Evolutionary conservation across 92 coral and sea anemone species (phyloP).

Genomic region (Montipora capitata): DNA sequence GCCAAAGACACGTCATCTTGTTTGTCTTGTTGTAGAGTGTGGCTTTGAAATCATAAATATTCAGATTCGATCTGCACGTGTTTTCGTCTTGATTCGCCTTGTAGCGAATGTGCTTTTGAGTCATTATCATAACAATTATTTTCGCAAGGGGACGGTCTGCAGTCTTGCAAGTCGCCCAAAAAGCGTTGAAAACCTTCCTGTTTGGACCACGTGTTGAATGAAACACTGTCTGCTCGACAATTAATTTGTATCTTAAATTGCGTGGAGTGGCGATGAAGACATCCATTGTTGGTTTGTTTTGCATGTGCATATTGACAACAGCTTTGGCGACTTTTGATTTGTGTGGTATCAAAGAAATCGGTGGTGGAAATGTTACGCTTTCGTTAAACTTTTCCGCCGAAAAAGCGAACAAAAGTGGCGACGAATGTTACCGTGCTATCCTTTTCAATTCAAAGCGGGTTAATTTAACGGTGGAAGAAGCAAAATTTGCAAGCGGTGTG

Average conservation of each 20-base stretch:
- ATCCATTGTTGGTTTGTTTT: conserved; percentile 23
- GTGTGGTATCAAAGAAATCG: conserved; percentile 62
- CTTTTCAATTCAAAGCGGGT: conserved; percentile 47
- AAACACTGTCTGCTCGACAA: not conserved
- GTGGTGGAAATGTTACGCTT: conserved; percentile 30
- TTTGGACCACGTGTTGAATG: not conserved
- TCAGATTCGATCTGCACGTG: conserved; percentile 41
- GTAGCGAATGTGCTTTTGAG: not conserved
- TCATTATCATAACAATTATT: not conserved
- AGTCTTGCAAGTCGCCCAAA: not conserved
- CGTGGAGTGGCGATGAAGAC: not conserved
- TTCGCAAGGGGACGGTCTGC: conserved; percentile 18
- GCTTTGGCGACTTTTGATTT: conserved; percentile 36
- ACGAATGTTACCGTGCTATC: conserved; percentile 60
- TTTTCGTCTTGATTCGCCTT: not conserved
- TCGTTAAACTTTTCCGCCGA: conserved; percentile 45
- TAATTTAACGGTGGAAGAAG: conserved; percentile 42
- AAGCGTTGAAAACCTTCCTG: not conserved
- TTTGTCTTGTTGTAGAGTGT: conserved; percentile 4
- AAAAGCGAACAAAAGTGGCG: not conserved
- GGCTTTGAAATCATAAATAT: conserved; percentile 48
- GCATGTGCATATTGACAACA: not conserved
- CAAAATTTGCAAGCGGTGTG: conserved; percentile 22
- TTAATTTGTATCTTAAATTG: no score
- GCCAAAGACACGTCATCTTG: conserved; percentile 4